A percentile compares a stretch with the other conserved stretches of the same genome.
These are phyloP conservation scores for Amphipoea lucens DNA, from an alignment of 2,888 invertebrate genomes.

Conservation along the genomic window DNA sequence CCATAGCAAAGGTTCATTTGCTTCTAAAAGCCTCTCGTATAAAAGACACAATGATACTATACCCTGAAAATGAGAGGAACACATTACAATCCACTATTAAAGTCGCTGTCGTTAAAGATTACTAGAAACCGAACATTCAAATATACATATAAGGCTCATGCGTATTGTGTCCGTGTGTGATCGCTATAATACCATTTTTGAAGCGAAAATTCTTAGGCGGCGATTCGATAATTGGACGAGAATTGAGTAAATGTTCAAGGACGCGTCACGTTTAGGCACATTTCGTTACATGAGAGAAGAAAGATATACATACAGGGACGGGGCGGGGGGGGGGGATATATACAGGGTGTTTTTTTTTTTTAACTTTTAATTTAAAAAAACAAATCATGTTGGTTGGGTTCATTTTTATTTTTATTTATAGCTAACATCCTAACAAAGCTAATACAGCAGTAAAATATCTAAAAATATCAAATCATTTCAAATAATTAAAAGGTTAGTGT, in stretches of 20 bases:
- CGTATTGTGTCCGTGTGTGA: not conserved
- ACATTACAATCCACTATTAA: not conserved
- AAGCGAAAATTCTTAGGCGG: not conserved
- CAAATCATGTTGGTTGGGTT: too few species aligned
- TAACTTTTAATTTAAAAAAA: too few species aligned
- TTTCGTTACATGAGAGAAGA: not conserved
- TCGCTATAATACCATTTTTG: not conserved
- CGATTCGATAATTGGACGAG: not conserved
- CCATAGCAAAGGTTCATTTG: slow-evolving; percentile 97
- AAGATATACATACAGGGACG: not conserved
- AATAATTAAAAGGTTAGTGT: too few species aligned
- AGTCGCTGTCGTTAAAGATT: not conserved
- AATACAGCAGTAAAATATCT: too few species aligned
- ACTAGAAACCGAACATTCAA: not conserved
- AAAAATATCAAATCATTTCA: too few species aligned
- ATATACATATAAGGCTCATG: not conserved
- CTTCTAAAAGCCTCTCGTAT: slow-evolving; percentile 97
- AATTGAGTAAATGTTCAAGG: not conserved
- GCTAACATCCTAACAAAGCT: too few species aligned
- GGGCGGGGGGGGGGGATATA: too few species aligned
- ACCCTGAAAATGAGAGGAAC: slow-evolving; percentile 88
- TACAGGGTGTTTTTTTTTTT: too few species aligned
- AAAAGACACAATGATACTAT: slow-evolving; percentile 96
- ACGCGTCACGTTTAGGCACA: not conserved
- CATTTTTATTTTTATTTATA: too few species aligned